Conservation (phyloP, 2,888 invertebrate genomes). For the Aleiodes testaceus region DNA sequence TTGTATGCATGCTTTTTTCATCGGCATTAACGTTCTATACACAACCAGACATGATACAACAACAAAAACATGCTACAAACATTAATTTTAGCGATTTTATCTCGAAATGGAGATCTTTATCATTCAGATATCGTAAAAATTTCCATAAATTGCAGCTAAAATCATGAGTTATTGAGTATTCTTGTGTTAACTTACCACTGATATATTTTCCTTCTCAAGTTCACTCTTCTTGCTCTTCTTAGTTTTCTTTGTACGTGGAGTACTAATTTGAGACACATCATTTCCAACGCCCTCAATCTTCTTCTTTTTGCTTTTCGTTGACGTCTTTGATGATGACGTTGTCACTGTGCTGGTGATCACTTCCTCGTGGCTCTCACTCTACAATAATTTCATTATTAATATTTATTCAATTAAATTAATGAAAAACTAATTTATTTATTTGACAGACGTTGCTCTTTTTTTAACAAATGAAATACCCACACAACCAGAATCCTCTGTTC, state of each 20-base stretch:
- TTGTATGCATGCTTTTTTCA: slow-evolving; percentile 65
- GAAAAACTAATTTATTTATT: not conserved
- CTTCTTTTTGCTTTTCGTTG: slow-evolving; percentile 71
- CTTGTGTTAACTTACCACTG: slow-evolving; percentile 81
- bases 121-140: too few species aligned
- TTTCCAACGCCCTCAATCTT: slow-evolving; percentile 68
- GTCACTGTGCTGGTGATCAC: slow-evolving; percentile 65
- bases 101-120: too few species aligned
- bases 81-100: not conserved
- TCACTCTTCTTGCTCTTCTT: slow-evolving; percentile 79
- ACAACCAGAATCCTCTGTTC: slow-evolving; percentile 2
- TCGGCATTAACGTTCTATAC: slow-evolving; percentile 66
- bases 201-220: slow-evolving; percentile 80
- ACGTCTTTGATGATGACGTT: slow-evolving; percentile 59
- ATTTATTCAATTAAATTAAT: not conserved
- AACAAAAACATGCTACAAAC: slow-evolving; percentile 58
- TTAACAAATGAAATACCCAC: slow-evolving; percentile 11
- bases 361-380: slow-evolving; percentile 70
- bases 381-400: not conserved
- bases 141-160: too few species aligned
- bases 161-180: too few species aligned
- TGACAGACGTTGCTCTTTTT: not conserved
- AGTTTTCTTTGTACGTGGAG: slow-evolving; percentile 76
- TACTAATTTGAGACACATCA: slow-evolving; percentile 70
- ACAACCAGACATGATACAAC: slow-evolving; percentile 62